A percentile compares a stretch with the other conserved stretches of the same genome.
phyloP scores from a whole-genome alignment of 2,888 invertebrate genomes.

The Dryadula phaetusa region DNA sequence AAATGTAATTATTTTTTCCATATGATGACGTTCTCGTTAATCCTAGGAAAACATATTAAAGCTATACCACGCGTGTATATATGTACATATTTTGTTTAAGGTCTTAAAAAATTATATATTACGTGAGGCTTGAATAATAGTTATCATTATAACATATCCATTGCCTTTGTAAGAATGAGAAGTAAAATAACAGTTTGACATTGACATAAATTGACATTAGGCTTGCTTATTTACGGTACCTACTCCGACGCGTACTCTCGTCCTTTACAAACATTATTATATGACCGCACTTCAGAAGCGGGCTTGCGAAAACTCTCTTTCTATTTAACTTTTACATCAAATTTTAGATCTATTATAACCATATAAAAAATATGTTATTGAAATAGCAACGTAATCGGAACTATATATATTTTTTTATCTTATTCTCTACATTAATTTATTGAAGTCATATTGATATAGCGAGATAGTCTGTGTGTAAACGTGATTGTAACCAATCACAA shows the following conservation, averaged over 20 bases:
- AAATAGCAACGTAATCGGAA: neutral
- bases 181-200: constrained; percentile 32
- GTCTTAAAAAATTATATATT: constrained; percentile 33
- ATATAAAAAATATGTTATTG: neutral
- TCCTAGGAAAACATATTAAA: neutral
- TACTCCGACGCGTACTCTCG: constrained; percentile 4
- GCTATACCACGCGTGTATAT: no score
- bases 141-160: constrained; percentile 1
- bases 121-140: constrained; percentile 2
- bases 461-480: no score
- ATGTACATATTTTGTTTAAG: constrained; percentile 31
- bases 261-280: constrained; percentile 18
- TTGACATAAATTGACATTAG: constrained; percentile 32
- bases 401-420: neutral
- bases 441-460: neutral
- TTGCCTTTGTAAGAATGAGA: constrained; percentile 27
- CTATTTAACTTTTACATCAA: neutral
- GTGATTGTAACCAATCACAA: no score
- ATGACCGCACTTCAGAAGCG: constrained; percentile 6
- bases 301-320: neutral
- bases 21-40: no score
- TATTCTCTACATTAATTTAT: neutral
- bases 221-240: constrained; percentile 16
- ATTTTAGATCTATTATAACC: neutral
- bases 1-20: no score